Base-by-base conservation (phyloP, 1,140 invertebrate genomes). In the Rhagoletis zephyria region DNA sequence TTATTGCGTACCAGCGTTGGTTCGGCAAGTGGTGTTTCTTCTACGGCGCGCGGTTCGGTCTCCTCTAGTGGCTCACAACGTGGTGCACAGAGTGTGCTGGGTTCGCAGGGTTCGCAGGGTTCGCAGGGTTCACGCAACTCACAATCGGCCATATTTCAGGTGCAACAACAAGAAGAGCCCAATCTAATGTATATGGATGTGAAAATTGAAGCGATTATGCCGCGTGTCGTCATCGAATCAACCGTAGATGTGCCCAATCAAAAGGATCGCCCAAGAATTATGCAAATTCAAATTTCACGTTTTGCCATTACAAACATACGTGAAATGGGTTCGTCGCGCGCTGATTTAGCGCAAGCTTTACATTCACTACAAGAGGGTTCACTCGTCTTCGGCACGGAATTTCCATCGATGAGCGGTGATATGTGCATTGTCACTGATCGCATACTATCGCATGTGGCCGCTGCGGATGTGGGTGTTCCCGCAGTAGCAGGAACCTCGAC, bases 151-250 rank as follows among this genome's bases (percentile, higher is more conserved):
- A 30, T n/a, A 14, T 89, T 91, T 40, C 91, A 92, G 89, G 89
- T 90, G 87, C 90, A 93, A 87, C 88, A 90, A 87, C 90, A 93
- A 87, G 88, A 90, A 19, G 91, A 93, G 67, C 92, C 94, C 16
- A 94, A 94, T 91, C 94, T 95, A 81, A 95, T 95, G 90, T 97
- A 97, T 91, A 95, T 97, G 89, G 97, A 98, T 94, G 96, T 98
- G 67, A 96, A 97, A 90, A 94, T 98, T 87, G 97, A 98, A 94
- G 96, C 97, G 74, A 97, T 98, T 89, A 96, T 98, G 95, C 97
- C 97, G 70, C 96, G 97, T 94, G 90, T 93, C 85, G 89, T 93
- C 12, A 90, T 93, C 88, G 92, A 93, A 87, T 90, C 92, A 10
- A 87, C 89, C 19, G 86, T 92, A 85, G 92, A 93, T 89, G 89